Base-by-base conservation (phyloP, 2,113 vertebrate genomes). In the Oreotrochilus melanogaster region DNA sequence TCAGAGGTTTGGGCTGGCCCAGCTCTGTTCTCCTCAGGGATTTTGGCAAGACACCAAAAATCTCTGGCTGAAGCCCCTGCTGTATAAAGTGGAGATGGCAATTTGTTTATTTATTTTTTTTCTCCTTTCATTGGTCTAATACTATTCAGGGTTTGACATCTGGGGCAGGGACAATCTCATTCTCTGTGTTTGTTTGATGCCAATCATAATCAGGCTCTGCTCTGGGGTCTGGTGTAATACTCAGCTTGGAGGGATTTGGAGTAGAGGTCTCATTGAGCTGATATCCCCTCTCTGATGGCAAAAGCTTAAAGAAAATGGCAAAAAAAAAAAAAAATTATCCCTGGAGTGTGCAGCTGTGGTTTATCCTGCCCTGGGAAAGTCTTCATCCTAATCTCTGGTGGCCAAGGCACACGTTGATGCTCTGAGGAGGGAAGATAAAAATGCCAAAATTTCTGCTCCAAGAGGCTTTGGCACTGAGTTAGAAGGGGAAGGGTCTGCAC, bases 391-490 rank as follows among this genome's bases (percentile, higher is more conserved):
- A 60, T 43, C 45, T 31, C 51, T 11, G 10, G 14, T 43, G 56
- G 21, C 4, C 2, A 19, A 37, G 43, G 18, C 2, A 0, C 0
- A 0, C 0, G 3, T 8, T 33, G 72, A 11, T 61, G 53, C 31
- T 66, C 43, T 35, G 66, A 47, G 62, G 60, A 37, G 35, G 47
- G 54, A 61, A 4, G 61, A 47, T 31, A 69, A 51, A 75, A 50
- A 53, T 27, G n/a, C 37, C 27, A n/a, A 11, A 15, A 45, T 35
- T 21, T 27, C 17, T 43, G 28, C 28, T 73, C 50, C 8, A 23
- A n/a, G 62, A 27, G 19, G 37, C 37, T 39, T 78, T 70, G 15
- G 64, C 23, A 2, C 22, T 31, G 43, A 30, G 43, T 48, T 48
- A 47, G 27, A 25, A 0, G 10, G 42, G 61, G 61, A 80, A 37